phyloP scores from a whole-genome alignment of 2,888 invertebrate genomes.

The Sialis fuliginosa region DNA sequence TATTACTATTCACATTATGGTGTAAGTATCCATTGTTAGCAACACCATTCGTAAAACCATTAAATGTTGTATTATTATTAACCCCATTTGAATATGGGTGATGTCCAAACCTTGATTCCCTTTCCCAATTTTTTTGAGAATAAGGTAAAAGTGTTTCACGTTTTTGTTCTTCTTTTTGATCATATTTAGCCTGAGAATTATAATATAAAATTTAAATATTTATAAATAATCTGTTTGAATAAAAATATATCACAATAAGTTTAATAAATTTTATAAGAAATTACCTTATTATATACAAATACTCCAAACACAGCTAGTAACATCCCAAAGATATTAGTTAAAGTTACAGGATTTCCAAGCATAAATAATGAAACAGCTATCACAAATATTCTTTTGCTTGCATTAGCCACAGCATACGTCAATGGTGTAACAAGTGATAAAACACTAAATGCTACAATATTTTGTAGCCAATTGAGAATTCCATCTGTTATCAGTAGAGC shows the following conservation, averaged over 20 bases:
- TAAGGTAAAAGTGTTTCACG: constrained; percentile 35
- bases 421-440: constrained; percentile 82
- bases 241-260: neutral
- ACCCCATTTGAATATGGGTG: constrained; percentile 31
- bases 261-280: neutral
- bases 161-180: constrained; percentile 34
- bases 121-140: constrained; percentile 23
- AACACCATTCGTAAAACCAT: constrained; percentile 7
- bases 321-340: constrained; percentile 79
- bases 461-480: constrained; percentile 83
- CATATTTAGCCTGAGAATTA: constrained; percentile 45
- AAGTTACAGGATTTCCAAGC: constrained; percentile 81
- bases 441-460: constrained; percentile 86
- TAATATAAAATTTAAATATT: constrained; percentile 6
- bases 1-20: constrained; percentile 11
- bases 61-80: neutral
- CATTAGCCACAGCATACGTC: constrained; percentile 89
- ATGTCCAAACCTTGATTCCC: constrained; percentile 55
- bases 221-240: neutral
- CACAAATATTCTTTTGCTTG: constrained; percentile 83
- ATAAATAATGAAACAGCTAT: constrained; percentile 75
- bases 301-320: constrained; percentile 77
- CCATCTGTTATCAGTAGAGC: constrained; percentile 60
- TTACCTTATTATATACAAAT: constrained; percentile 71
- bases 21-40: constrained; percentile 13